phyloP scores from a whole-genome alignment of 2,888 invertebrate species.

The Diloba caeruleocephala region DNA sequence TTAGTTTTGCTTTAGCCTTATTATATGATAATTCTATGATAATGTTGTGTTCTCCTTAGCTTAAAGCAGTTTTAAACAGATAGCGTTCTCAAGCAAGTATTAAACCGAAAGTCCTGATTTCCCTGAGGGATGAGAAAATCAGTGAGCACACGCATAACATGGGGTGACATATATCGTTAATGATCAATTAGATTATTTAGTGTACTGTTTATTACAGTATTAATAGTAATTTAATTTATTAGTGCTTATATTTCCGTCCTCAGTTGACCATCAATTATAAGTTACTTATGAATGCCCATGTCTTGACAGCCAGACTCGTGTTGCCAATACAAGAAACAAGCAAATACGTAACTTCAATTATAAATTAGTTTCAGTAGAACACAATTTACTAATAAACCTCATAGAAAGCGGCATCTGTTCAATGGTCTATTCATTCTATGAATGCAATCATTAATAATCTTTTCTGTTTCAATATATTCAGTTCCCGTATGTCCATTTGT shows the following conservation, averaged over 20 bases:
- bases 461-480: slow-evolving; percentile 63
- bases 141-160: not conserved
- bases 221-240: slow-evolving; percentile 23
- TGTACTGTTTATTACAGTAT: slow-evolving; percentile 21
- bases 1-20: not conserved
- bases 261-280: slow-evolving; percentile 39
- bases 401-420: slow-evolving; percentile 62
- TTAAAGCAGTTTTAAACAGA: not conserved
- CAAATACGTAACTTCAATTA: slow-evolving; percentile 51
- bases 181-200: slow-evolving; percentile 1
- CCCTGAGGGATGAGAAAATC: slow-evolving; percentile 1
- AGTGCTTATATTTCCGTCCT: slow-evolving; percentile 24
- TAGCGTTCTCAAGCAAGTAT: not conserved
- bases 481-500: slow-evolving; percentile 57
- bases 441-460: slow-evolving; percentile 69
- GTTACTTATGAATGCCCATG: slow-evolving; percentile 47
- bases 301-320: slow-evolving; percentile 42
- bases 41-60: not conserved
- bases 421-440: slow-evolving; percentile 68
- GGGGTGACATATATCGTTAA: not conserved
- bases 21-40: not conserved
- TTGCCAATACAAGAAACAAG: slow-evolving; percentile 49
- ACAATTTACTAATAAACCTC: slow-evolving; percentile 65
- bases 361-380: slow-evolving; percentile 64
- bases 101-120: slow-evolving; percentile 14